A percentile compares a stretch with the other conserved stretches of the same genome.
Evolutionary conservation across 2,113 vertebrate genomes (phyloP).

Genomic region (Promerops cafer): DNA sequence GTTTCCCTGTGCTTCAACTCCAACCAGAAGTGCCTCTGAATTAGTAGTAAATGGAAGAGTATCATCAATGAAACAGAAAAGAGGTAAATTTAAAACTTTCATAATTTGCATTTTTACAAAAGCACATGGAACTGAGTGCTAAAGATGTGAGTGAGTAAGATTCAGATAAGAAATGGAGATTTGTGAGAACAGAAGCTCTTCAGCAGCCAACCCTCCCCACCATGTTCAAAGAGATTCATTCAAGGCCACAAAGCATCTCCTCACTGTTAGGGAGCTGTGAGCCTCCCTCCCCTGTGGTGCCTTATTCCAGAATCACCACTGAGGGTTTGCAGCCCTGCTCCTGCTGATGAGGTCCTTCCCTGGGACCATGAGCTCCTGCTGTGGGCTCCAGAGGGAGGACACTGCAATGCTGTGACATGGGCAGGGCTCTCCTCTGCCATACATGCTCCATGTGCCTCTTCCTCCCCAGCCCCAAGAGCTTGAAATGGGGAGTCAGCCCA

Average conservation of each 20-base stretch:
- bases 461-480: background rate
- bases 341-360: background rate
- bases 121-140: background rate
- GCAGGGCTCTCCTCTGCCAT: background rate
- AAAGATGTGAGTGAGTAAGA: background rate
- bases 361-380: background rate
- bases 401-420: background rate
- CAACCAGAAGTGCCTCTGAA: background rate
- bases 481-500: background rate
- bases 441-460: fast-evolving
- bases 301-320: background rate
- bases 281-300: background rate
- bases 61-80: background rate
- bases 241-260: background rate
- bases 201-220: background rate
- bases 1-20: background rate
- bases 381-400: background rate
- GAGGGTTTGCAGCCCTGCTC: background rate
- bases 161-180: background rate
- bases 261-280: background rate
- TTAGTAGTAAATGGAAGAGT: background rate
- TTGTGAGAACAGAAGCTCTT: background rate
- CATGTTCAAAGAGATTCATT: background rate
- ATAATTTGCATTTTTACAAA: background rate
- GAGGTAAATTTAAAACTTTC: background rate